Conservation (phyloP, 2,797 vertebrate species). For the Melanotaenia nigrans region DNA sequence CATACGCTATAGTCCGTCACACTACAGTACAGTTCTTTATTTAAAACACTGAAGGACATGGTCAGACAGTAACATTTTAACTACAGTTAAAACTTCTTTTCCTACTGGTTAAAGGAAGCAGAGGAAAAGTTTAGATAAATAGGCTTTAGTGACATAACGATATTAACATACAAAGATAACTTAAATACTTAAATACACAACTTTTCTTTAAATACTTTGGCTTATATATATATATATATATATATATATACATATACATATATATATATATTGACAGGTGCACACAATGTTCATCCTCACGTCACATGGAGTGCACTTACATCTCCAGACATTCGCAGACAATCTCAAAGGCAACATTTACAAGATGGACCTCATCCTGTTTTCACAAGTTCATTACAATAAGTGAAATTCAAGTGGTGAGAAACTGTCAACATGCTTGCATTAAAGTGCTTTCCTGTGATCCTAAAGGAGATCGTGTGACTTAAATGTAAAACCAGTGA, state of each 20-base stretch:
- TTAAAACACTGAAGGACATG: conserved; percentile 73
- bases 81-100: conserved; percentile 59
- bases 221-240: conserved; percentile 55
- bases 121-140: conserved; percentile 72
- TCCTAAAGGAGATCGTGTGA: conserved; percentile 59
- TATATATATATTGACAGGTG: conserved; percentile 65
- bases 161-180: conserved; percentile 79
- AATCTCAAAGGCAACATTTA: conserved; percentile 68
- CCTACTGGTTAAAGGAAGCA: conserved; percentile 40
- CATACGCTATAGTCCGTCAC: conserved; percentile 48
- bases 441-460: conserved; percentile 82
- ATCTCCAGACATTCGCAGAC: conserved; percentile 66
- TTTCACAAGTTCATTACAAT: conserved; percentile 63
- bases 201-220: conserved; percentile 76
- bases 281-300: conserved; percentile 43
- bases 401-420: conserved; percentile 70
- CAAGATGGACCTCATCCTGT: conserved; percentile 52
- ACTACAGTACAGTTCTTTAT: conserved; percentile 78
- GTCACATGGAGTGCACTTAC: conserved; percentile 52
- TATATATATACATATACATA: conserved; percentile 51
- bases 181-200: conserved; percentile 84
- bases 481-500: conserved; percentile 25
- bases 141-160: conserved; percentile 79
- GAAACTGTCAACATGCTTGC: conserved; percentile 41
- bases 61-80: conserved; percentile 67